Evolutionary conservation across 2,113 vertebrate species (phyloP), one percentile per base, ranked within the genome.

Genomic region (Pterocles orientalis): DNA sequence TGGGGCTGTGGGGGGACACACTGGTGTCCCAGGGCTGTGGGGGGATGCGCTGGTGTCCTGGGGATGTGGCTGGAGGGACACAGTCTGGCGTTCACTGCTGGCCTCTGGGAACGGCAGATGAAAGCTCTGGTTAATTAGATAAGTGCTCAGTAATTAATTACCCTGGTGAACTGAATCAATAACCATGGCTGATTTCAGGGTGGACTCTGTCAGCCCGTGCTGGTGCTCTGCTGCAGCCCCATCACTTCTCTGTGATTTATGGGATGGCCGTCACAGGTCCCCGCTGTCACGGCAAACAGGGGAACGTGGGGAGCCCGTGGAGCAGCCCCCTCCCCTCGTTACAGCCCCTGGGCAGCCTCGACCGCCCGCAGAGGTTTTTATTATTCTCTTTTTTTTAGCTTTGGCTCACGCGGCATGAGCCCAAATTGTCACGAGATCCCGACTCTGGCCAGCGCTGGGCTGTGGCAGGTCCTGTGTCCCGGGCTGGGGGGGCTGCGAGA

Each of bases 121-220:
- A 84, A 92, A 96, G 60, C 53, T 73, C 66, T 88, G 76, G 83
- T 81, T 96, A 94, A 96, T 97, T 93, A 93, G 82, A 21, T 66
- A 78, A 92, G 48, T 66, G 31, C 71, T 84, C 66, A 43, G 36
- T 94, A 83, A 95, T 97, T 95, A 97, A 95, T 96, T 84, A 34
- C 73, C 56, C 25, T 25, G 53, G 64, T 50, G 57, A 96, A 79
- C 82, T 84, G 92, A 91, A 92, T 88, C 68, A 82, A 87, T 93
- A 82, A 89, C 83, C 57, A 62, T 5, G 10, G 53, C 86, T 86
- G 68, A 84, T 78, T 90, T 51, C 43, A 82, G 88, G 31, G n/a
- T 56, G 90, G 31, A 66, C 75, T 82, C 78, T 77, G 60, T 79
- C 53, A 76, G 34, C 48, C 19, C 39, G 26, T 29, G 71, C 58